These are phyloP conservation scores for Piliocolobus tephrosceles DNA, from an alignment of 2,113 vertebrate genomes.

Conservation along the genomic window DNA sequence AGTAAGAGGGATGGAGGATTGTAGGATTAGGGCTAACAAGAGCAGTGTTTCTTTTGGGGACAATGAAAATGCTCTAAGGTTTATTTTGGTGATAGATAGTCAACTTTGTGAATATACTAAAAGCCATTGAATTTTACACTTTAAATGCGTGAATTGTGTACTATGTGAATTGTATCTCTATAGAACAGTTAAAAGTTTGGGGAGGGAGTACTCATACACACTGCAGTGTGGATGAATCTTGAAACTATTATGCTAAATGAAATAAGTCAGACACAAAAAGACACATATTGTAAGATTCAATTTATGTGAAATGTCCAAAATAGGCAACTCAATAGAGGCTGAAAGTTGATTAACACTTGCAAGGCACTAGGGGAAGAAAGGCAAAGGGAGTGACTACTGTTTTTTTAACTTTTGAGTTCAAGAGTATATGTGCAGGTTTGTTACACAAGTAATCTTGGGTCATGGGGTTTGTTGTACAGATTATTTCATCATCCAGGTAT, in stretches of 20 bases:
- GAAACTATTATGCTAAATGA: not conserved
- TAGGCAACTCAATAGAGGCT: not conserved
- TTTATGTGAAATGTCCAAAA: not conserved
- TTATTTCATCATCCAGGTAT: too few species aligned
- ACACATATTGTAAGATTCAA: not conserved
- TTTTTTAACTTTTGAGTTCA: too few species aligned
- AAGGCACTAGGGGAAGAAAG: not conserved
- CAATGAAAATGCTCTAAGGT: not conserved
- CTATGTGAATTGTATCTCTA: not conserved
- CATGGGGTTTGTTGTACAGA: too few species aligned
- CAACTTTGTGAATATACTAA: not conserved
- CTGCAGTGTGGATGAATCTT: not conserved
- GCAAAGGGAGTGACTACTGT: too few species aligned
- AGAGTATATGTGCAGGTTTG: too few species aligned
- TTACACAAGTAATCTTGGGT: too few species aligned
- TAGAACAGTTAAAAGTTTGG: not conserved
- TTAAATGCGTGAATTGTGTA: not conserved
- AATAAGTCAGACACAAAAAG: not conserved
- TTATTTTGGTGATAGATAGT: not conserved
- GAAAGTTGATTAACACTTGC: not conserved
- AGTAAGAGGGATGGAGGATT: not conserved
- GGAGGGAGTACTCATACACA: not conserved
- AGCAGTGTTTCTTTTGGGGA: not conserved
- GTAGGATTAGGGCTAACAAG: not conserved
- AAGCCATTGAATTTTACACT: not conserved